These are phyloP conservation scores for Alligator mississippiensis DNA, from an alignment of 2,113 vertebrate genomes.

Conservation along the genomic window DNA sequence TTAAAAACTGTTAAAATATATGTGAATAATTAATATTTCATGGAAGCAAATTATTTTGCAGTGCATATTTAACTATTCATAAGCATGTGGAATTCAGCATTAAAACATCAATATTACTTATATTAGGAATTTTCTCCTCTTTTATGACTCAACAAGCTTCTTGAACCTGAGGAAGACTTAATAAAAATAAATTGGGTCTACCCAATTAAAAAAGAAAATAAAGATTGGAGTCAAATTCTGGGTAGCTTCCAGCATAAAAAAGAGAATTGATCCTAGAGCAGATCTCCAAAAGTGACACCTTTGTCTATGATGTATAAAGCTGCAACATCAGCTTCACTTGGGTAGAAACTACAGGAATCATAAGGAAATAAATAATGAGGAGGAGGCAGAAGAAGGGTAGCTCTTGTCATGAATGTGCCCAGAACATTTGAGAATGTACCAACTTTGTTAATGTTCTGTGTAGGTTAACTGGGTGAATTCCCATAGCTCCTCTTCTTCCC, in stretches of 20 bases:
- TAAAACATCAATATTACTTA: background rate
- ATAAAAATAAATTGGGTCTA: background rate
- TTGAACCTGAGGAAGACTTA: background rate
- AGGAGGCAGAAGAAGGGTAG: background rate
- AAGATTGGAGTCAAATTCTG: background rate
- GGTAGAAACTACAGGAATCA: background rate
- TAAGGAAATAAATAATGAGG: background rate
- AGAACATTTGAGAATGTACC: background rate
- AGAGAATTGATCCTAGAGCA: background rate
- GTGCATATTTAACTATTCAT: background rate
- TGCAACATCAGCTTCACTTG: background rate
- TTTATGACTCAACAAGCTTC: background rate
- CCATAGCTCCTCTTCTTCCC: no score
- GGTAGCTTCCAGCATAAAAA: background rate
- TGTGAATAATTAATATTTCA: background rate
- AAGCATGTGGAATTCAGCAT: background rate
- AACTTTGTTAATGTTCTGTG: no score
- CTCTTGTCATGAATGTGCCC: background rate
- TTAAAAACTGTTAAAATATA: background rate
- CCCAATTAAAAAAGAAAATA: background rate
- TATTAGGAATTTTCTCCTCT: background rate
- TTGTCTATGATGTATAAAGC: background rate
- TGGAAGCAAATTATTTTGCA: background rate
- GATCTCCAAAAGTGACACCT: background rate
- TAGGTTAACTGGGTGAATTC: no score